phyloP scores from a whole-genome alignment of 1,140 invertebrate species.

The Chionoecetes opilio region DNA sequence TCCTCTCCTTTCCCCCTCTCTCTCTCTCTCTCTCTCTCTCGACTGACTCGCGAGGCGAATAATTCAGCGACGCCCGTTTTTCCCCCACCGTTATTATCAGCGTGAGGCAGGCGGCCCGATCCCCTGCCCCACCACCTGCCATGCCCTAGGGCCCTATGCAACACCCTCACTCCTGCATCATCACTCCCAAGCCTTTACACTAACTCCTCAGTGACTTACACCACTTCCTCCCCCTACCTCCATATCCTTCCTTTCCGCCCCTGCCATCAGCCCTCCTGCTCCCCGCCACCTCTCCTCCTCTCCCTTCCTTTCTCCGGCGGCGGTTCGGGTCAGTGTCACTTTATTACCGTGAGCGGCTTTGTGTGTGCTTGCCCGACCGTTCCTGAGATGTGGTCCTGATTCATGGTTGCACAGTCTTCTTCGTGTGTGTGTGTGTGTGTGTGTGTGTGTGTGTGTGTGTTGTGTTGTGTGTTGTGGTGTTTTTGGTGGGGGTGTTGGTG shows the following conservation, averaged over 20 bases:
- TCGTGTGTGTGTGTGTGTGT: neutral
- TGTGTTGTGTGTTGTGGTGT: too few species aligned
- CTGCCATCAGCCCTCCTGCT: neutral
- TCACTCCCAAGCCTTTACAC: neutral
- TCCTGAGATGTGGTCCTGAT: neutral
- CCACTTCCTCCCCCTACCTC: neutral
- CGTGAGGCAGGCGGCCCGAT: neutral
- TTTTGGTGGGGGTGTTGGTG: neutral
- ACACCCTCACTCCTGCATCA: neutral
- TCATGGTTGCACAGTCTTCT: neutral
- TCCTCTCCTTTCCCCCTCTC: neutral
- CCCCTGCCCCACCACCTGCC: neutral
- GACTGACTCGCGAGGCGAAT: neutral
- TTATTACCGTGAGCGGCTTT: neutral
- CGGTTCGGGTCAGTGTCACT: conserved; percentile 15
- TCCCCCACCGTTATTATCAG: neutral
- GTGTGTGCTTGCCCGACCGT: conserved; percentile 2
- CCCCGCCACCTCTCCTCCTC: neutral
- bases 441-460: neutral
- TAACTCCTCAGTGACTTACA: neutral
- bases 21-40: conserved; percentile 14
- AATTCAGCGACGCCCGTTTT: neutral
- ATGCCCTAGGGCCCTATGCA: neutral
- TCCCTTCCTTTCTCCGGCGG: neutral
- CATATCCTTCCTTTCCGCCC: neutral